These are phyloP conservation scores for Drosophila mayri DNA, from an alignment of 1,140 invertebrate species.

Conservation along the genomic window DNA sequence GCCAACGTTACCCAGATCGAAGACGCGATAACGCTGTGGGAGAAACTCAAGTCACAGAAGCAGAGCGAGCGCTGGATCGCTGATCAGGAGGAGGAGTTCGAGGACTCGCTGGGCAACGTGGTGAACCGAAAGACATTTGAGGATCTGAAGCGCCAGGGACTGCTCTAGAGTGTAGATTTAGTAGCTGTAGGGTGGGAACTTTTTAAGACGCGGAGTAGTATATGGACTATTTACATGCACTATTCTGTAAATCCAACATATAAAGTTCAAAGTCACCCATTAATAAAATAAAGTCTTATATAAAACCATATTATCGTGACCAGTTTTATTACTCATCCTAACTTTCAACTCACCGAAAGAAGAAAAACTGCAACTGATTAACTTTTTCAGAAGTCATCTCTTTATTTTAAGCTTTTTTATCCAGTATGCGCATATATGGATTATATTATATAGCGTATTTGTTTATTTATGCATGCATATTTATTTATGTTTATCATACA, in stretches of 20 bases:
- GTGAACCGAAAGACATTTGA: constrained; percentile 99
- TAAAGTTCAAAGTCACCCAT: not conserved
- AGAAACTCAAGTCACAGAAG: constrained; percentile 98
- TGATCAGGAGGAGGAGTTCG: constrained; percentile 99
- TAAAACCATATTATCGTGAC: not conserved
- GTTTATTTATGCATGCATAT: constrained; percentile 1
- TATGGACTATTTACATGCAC: too few relatives aligned
- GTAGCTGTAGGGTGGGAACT: not conserved
- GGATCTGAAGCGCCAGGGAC: constrained; percentile 98
- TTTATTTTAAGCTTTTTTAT: constrained; percentile 8
- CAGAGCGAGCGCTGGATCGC: constrained; percentile 98
- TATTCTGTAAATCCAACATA: constrained; percentile 1
- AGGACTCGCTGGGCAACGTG: constrained; percentile 99
- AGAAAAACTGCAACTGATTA: not conserved
- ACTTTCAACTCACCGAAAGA: not conserved
- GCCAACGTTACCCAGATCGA: constrained; percentile 99
- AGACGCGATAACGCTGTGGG: constrained; percentile 98
- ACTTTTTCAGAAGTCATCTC: constrained; percentile 19
- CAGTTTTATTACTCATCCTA: not conserved
- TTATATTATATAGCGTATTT: not conserved
- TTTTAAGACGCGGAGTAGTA: not conserved
- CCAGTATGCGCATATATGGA: not conserved
- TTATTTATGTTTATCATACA: not conserved
- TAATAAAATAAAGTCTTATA: constrained; percentile 1
- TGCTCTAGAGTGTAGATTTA: constrained; percentile 89